These are phyloP conservation scores for Hylia prasina DNA, from an alignment of 2,113 vertebrate genomes.

Conservation along the genomic window DNA sequence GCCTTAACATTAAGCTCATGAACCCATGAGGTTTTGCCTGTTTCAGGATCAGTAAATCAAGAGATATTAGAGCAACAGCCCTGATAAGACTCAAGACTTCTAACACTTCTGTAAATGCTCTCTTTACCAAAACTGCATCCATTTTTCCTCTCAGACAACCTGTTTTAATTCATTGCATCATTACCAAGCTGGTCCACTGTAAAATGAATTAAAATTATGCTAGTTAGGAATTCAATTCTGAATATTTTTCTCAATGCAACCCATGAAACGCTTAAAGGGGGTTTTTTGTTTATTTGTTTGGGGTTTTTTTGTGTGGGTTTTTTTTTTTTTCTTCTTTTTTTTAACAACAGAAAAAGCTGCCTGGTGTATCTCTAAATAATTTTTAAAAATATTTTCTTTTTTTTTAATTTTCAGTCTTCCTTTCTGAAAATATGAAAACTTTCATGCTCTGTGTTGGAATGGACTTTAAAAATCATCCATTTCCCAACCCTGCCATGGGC, in stretches of 20 bases:
- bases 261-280: not conserved
- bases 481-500: too few species aligned
- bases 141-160: conserved; percentile 57
- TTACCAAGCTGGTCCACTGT: conserved; percentile 49
- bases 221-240: not conserved
- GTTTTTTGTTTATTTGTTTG: too few species aligned
- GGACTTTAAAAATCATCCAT: not conserved
- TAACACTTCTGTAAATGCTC: conserved; percentile 45
- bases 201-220: conserved; percentile 30
- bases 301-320: too few species aligned
- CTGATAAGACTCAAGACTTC: conserved; percentile 44
- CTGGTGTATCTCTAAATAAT: not conserved
- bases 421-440: not conserved
- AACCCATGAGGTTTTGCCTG: conserved; percentile 31
- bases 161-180: conserved; percentile 50
- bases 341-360: not conserved
- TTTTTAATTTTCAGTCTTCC: not conserved
- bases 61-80: conserved; percentile 39
- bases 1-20: conserved; percentile 28
- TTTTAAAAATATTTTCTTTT: accelerated
- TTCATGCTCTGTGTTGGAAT: not conserved
- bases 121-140: conserved; percentile 51
- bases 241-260: not conserved
- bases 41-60: conserved; percentile 58
- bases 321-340: too few species aligned